Percentiles rank a stretch among this genome's conserved stretches.
phyloP scores from a whole-genome alignment of 92 coral and sea anemone genomes.

The Montipora capitata region DNA sequence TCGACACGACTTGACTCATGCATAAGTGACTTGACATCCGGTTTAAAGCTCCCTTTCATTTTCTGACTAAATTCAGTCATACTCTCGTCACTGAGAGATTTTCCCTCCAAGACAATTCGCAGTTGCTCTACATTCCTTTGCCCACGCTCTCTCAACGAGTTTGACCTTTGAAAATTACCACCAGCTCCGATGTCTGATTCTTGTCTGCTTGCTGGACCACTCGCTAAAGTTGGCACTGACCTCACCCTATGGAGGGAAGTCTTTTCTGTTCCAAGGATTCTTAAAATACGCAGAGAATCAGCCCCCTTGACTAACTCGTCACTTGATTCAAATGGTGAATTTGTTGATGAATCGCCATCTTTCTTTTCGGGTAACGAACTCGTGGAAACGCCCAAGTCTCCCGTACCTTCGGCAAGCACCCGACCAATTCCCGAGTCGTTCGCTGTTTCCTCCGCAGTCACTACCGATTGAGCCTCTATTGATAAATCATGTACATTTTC shows the following conservation, averaged over 20 bases:
- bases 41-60: neutral
- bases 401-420: neutral
- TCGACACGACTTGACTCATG: slow-evolving; percentile 13
- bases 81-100: slow-evolving; percentile 46
- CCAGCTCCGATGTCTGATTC: neutral
- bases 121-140: slow-evolving; percentile 10
- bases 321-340: neutral
- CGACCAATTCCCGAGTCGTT: neutral
- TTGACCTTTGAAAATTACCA: slow-evolving; percentile 67
- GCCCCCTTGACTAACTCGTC: neutral
- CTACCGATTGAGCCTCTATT: neutral
- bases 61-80: slow-evolving; percentile 21
- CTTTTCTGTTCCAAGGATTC: slow-evolving; percentile 3
- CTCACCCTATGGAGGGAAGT: slow-evolving; percentile 61
- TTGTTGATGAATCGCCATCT: neutral
- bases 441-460: neutral
- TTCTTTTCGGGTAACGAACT: neutral
- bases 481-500: slow-evolving; percentile 17
- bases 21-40: neutral
- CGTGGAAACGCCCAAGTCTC: neutral
- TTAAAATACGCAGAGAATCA: neutral
- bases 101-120: neutral
- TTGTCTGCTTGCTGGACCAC: slow-evolving; percentile 4
- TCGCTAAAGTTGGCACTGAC: slow-evolving; percentile 60
- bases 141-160: slow-evolving; percentile 70